phyloP scores from a whole-genome alignment of 2,113 vertebrate species.

The Cairina moschata region DNA sequence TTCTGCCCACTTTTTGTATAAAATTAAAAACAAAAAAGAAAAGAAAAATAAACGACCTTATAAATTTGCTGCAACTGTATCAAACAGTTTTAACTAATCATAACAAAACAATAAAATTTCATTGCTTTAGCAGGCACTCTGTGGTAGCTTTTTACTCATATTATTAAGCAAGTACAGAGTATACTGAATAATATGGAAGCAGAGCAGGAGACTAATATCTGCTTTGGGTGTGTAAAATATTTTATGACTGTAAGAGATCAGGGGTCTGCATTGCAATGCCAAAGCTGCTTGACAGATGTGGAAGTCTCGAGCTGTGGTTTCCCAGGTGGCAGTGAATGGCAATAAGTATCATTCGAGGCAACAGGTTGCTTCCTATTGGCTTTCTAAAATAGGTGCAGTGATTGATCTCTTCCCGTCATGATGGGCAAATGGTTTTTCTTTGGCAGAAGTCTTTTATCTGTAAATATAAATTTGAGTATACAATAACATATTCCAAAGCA shows the following conservation, averaged over 20 bases:
- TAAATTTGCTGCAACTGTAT: not conserved
- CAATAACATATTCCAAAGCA: not conserved
- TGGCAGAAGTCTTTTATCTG: not conserved
- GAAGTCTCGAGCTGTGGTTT: slow-evolving; percentile 23
- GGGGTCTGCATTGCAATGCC: not conserved
- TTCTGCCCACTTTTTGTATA: not conserved
- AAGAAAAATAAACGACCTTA: not conserved
- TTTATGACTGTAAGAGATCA: not conserved
- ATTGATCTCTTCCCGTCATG: not conserved
- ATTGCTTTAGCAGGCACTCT: not conserved
- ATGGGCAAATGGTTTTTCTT: not conserved
- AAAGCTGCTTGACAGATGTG: slow-evolving; percentile 37
- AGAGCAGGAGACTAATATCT: not conserved
- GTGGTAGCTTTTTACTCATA: not conserved
- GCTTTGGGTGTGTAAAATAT: slow-evolving; percentile 25
- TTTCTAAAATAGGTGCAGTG: not conserved
- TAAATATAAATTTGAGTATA: not conserved
- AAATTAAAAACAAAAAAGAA: not conserved
- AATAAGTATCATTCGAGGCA: not conserved
- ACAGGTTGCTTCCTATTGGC: not conserved
- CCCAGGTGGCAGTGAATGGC: slow-evolving; percentile 7
- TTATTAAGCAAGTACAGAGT: not conserved
- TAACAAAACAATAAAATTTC: not conserved
- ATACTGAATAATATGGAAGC: not conserved
- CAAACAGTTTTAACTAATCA: slow-evolving; percentile 16